phyloP scores from a whole-genome alignment of 2,113 vertebrate genomes.

The Pionites leucogaster region DNA sequence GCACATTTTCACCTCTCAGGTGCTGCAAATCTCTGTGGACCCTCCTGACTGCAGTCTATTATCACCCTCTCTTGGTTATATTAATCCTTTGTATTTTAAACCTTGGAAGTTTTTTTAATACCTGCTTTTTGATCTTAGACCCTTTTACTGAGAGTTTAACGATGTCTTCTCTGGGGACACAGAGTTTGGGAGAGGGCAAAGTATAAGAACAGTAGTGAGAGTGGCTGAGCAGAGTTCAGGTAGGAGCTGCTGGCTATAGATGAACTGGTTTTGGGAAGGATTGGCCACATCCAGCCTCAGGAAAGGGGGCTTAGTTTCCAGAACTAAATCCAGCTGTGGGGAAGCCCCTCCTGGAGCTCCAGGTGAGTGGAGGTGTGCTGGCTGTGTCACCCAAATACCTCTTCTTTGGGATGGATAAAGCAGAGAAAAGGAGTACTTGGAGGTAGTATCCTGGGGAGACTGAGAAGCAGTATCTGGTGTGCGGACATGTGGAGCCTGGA shows the following conservation, averaged over 20 bases:
- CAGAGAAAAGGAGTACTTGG: background rate
- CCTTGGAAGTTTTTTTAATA: background rate
- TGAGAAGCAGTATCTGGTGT: background rate
- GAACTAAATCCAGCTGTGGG: background rate
- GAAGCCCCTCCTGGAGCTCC: background rate
- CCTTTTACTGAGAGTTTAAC: background rate
- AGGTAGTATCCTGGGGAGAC: accelerated
- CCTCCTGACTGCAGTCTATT: background rate
- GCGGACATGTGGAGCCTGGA: background rate
- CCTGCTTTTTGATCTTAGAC: background rate
- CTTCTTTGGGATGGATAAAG: background rate
- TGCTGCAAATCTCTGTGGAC: background rate
- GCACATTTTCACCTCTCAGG: constrained; percentile 38
- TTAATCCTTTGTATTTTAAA: background rate
- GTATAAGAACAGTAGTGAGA: background rate
- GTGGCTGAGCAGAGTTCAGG: background rate
- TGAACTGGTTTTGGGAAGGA: background rate
- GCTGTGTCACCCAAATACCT: background rate
- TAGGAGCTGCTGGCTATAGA: background rate
- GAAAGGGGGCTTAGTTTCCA: background rate
- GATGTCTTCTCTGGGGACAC: background rate
- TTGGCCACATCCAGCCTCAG: background rate
- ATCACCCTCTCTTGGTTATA: accelerated
- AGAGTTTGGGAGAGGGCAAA: background rate
- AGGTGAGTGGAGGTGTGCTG: background rate